phyloP scores from a whole-genome alignment of 2,888 invertebrate species.

The Tipula confusa region DNA sequence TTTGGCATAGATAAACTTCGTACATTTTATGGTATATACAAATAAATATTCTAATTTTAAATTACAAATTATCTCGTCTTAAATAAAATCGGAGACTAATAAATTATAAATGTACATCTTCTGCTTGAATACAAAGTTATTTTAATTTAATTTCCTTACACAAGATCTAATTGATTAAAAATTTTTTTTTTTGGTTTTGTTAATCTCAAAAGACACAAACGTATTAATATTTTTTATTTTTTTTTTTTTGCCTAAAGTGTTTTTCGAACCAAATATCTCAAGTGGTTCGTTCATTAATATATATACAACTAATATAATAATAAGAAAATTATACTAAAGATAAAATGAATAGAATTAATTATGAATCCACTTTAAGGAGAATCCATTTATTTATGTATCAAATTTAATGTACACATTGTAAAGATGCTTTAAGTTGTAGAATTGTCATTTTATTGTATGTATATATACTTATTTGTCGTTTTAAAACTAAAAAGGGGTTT shows the following conservation, averaged over 20 bases:
- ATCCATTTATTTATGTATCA: constrained; percentile 17
- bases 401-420: not conserved
- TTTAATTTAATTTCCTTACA: not conserved
- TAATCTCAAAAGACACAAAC: not conserved
- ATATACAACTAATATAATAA: not conserved
- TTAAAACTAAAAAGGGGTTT: not conserved
- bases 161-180: not conserved
- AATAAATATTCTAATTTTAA: not conserved
- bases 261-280: not conserved
- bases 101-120: not conserved
- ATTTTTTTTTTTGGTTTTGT: not conserved
- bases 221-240: not conserved
- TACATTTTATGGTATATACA: too few species aligned
- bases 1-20: not conserved
- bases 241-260: not conserved
- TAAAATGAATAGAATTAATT: constrained; percentile 12
- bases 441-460: not conserved
- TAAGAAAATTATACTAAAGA: not conserved
- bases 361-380: constrained; percentile 12
- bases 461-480: too few species aligned
- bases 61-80: not conserved
- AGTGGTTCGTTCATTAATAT: too few species aligned
- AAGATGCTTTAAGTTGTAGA: not conserved
- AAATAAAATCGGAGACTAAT: not conserved
- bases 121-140: not conserved